phyloP scores from a whole-genome alignment of 2,797 vertebrate genomes.

The Echeneis naucrates region DNA sequence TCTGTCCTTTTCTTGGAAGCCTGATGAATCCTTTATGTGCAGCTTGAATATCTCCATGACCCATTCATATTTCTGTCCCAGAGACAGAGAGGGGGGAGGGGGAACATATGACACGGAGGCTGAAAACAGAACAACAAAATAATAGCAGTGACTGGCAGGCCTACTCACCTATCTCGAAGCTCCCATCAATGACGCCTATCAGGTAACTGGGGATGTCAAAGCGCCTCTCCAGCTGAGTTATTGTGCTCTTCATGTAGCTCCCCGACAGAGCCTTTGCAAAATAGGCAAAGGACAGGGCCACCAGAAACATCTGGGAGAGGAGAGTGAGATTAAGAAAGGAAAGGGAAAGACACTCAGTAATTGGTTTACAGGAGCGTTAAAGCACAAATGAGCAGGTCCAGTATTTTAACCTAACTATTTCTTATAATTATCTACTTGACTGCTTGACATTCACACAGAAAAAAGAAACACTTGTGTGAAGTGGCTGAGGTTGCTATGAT shows the following conservation, averaged over 20 bases:
- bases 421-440: not conserved
- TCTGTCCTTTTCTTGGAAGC: slow-evolving; percentile 46
- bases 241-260: slow-evolving; percentile 90
- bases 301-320: slow-evolving; percentile 86
- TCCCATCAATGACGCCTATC: slow-evolving; percentile 89
- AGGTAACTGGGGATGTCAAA: slow-evolving; percentile 90
- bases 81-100: slow-evolving; percentile 37
- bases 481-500: not conserved
- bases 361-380: slow-evolving; percentile 6
- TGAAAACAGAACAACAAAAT: slow-evolving; percentile 56
- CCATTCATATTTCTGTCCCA: slow-evolving; percentile 68
- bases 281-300: slow-evolving; percentile 86
- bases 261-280: slow-evolving; percentile 87
- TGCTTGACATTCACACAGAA: slow-evolving; percentile 2
- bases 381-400: not conserved
- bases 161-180: slow-evolving; percentile 93
- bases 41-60: slow-evolving; percentile 63
- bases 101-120: slow-evolving; percentile 39
- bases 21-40: slow-evolving; percentile 69
- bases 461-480: slow-evolving; percentile 1
- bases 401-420: slow-evolving; percentile 14
- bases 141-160: slow-evolving; percentile 52
- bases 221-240: slow-evolving; percentile 93
- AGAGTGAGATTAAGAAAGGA: slow-evolving; percentile 27
- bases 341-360: slow-evolving; percentile 23